Evolutionary conservation across 2,113 vertebrate genomes (phyloP), one percentile per base, ranked within the genome.

Genomic region (Gnathonemus echidnorhynchus): DNA sequence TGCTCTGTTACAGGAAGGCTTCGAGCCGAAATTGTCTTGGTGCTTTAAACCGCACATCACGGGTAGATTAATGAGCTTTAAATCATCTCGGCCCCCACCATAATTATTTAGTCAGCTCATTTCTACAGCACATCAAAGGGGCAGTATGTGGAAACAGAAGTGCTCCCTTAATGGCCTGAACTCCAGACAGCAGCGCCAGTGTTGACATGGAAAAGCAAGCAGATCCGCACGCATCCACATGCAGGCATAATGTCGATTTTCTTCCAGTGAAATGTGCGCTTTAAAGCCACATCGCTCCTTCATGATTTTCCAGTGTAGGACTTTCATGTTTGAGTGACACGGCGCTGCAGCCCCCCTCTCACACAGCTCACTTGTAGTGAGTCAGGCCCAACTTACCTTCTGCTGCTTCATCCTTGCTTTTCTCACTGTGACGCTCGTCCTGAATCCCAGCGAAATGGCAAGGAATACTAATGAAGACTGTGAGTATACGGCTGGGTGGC

Each of bases 101-200:
- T 90, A 90, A 90, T 90, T 90, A 90, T 31, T 48, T 89, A 21
- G 31, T 58, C 56, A 17, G 42, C 84, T 87, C 62, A 50, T 90
- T n/a, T 50, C 89, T n/a, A 17, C 52, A 24, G 62, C 58, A 42
- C 48, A 70, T 49, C 74, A 80, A 19, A 42, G 35, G 74, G 19
- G 24, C 6, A n/a, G 77, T 45, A 0, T 83, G 77, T 39, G 42
- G 21, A 48, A 48, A n/a, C 83, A 48, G 21, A 46, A 46, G 24
- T 45, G 77, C 21, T 85, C 45, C 8, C 83, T 21, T 48, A 48
- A 46, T 85, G 83, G 45, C 2, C 35, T 21, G 77, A 39, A 83
- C 42, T 42, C 17, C 17, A 46, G 39, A 45, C 35, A 46, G 42
- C 39, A 83, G 77, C 45, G 4, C 42, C 19, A n/a, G 35, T 15